Conservation (phyloP, 2,113 vertebrate genomes). For the Ictalurus furcatus region DNA sequence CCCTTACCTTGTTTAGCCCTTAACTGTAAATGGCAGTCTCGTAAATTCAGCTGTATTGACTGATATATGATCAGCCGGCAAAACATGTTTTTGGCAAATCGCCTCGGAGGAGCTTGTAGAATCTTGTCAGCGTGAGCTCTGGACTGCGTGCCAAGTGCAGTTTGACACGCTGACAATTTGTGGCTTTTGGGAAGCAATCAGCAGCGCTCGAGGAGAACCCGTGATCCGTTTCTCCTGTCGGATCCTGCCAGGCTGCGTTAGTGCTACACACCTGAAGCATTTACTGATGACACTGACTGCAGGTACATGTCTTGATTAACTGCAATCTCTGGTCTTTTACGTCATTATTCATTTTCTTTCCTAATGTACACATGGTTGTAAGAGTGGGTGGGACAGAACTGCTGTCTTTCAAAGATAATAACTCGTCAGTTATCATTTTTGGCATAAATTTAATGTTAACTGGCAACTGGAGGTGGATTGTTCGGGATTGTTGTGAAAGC, state of each 20-base stretch:
- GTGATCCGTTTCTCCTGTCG: constrained; percentile 7
- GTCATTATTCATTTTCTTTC: neutral
- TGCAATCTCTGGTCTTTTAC: neutral
- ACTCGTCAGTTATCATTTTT: neutral
- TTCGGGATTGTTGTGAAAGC: neutral
- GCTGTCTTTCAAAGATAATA: neutral
- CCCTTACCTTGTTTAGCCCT: neutral
- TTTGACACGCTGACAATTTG: constrained; percentile 48
- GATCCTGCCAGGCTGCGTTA: constrained; percentile 20
- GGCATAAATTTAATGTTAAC: neutral
- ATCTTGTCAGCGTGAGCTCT: constrained; percentile 24
- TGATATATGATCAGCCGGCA: constrained; percentile 4
- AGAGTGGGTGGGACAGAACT: neutral
- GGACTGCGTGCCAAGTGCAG: constrained; percentile 31
- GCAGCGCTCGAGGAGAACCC: neutral
- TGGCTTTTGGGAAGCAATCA: constrained; percentile 37
- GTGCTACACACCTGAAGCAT: neutral
- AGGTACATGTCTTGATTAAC: constrained; percentile 21
- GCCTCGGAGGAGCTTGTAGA: constrained; percentile 33
- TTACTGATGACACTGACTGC: neutral
- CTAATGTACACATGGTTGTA: neutral
- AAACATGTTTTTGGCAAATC: constrained; percentile 24
- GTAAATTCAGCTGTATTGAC: neutral
- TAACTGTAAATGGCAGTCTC: neutral
- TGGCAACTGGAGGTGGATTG: neutral